Conservation (phyloP, 1,140 invertebrate species). For the Vollenhovia emeryi region DNA sequence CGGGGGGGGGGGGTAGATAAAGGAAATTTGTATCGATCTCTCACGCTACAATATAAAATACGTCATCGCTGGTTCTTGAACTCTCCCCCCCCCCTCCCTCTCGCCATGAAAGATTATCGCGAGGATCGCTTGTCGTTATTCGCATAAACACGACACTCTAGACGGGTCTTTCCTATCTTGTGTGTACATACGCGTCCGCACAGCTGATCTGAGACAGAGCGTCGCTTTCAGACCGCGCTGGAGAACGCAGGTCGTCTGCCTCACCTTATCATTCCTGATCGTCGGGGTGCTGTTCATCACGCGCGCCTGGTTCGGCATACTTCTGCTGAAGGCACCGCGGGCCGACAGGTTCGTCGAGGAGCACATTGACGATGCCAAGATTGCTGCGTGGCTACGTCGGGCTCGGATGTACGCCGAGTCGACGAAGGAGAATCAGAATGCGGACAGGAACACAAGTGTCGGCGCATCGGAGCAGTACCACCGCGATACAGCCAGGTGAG, state of each 20-base stretch:
- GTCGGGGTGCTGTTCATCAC: slow-evolving; percentile 69
- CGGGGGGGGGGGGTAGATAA: background rate
- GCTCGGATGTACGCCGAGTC: slow-evolving; percentile 79
- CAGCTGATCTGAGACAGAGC: background rate
- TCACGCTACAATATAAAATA: background rate
- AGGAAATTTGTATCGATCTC: slow-evolving; percentile 45
- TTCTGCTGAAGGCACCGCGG: slow-evolving; percentile 50
- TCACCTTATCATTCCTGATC: slow-evolving; percentile 67
- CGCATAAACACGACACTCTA: background rate
- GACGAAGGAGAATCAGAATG: slow-evolving; percentile 79
- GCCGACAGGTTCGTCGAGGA: slow-evolving; percentile 41
- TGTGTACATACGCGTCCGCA: background rate
- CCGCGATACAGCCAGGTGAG: slow-evolving; percentile 62
- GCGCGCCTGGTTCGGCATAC: slow-evolving; percentile 70
- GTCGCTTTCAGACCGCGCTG: slow-evolving; percentile 70
- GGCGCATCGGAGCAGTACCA: slow-evolving; percentile 47
- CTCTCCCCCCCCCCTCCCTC: background rate
- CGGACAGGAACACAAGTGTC: slow-evolving; percentile 70
- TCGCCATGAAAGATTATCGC: background rate
- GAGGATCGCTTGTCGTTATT: background rate
- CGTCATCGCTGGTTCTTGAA: slow-evolving; percentile 39
- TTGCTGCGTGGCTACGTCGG: slow-evolving; percentile 78
- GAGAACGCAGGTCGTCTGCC: slow-evolving; percentile 71
- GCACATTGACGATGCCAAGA: slow-evolving; percentile 73
- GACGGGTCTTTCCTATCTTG: background rate